Evolutionary conservation across 2,113 vertebrate species (phyloP).

Genomic region (Casuarius casuarius): DNA sequence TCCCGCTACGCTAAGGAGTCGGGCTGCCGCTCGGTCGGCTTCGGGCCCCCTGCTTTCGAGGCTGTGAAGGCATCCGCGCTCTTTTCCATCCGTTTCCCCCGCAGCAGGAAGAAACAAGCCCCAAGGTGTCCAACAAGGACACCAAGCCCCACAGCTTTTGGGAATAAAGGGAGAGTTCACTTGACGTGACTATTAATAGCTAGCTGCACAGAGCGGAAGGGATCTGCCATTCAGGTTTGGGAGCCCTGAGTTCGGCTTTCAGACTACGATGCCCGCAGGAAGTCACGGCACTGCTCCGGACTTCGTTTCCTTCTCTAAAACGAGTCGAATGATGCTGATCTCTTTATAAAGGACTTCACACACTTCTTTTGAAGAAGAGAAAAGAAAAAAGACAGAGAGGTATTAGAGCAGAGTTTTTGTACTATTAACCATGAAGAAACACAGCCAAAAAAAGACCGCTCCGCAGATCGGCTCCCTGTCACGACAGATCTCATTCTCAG

Average conservation of each 20-base stretch:
- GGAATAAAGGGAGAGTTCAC: not conserved
- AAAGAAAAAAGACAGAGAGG: not conserved
- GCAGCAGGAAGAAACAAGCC: not conserved
- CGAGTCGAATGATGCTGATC: not conserved
- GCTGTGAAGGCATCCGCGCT: not conserved
- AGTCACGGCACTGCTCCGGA: not conserved
- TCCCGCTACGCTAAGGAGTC: not conserved
- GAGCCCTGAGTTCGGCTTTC: not conserved
- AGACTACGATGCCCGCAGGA: not conserved
- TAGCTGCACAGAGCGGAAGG: not conserved
- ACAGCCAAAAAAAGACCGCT: not conserved
- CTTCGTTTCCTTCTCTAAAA: not conserved
- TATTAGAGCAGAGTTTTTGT: not conserved
- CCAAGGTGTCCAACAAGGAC: too few species aligned
- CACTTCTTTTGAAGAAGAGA: not conserved
- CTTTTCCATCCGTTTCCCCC: not conserved
- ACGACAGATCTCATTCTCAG: constrained; percentile 58
- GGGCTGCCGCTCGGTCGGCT: not conserved
- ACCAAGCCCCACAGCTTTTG: not conserved
- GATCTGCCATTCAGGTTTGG: not conserved
- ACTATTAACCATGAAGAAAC: not conserved
- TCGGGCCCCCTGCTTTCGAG: not conserved
- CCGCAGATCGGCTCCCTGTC: not conserved
- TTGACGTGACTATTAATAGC: not conserved
- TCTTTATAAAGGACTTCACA: not conserved